Conservation (phyloP, 2,888 invertebrate genomes). For the Drosophila incognita region DNA sequence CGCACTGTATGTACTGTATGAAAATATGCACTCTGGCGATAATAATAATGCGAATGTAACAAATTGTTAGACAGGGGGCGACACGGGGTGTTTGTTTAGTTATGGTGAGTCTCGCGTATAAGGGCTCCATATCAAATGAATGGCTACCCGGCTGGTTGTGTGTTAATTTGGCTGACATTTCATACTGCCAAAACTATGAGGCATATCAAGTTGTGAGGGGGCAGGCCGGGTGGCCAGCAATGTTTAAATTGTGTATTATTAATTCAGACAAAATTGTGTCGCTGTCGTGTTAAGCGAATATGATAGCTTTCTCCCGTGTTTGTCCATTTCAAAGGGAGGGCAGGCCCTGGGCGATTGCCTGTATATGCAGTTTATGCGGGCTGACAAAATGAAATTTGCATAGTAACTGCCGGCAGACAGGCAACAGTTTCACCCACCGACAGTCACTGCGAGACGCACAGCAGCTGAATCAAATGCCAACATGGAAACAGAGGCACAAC, state of each 20-base stretch:
- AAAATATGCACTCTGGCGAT: not conserved
- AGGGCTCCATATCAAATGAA: slow-evolving; percentile 17
- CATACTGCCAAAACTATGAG: not conserved
- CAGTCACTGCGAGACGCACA: not conserved
- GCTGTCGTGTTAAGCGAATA: slow-evolving; percentile 44
- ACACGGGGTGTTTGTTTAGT: slow-evolving; percentile 11
- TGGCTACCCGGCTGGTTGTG: slow-evolving; percentile 13
- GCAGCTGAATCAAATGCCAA: not conserved
- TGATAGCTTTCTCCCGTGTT: slow-evolving; percentile 18
- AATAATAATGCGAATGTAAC: slow-evolving; percentile 14
- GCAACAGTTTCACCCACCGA: not conserved
- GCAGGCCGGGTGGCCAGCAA: not conserved
- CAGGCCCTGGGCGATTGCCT: not conserved
- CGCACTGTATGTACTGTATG: not conserved
- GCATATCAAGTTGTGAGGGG: not conserved
- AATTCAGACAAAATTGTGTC: slow-evolving; percentile 49
- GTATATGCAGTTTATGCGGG: slow-evolving; percentile 44
- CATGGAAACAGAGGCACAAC: not conserved
- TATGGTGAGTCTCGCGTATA: slow-evolving; percentile 2
- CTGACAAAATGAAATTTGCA: slow-evolving; percentile 47
- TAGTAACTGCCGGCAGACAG: slow-evolving; percentile 23
- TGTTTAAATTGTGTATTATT: slow-evolving; percentile 58
- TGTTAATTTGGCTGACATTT: slow-evolving; percentile 35
- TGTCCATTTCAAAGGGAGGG: too few relatives aligned
- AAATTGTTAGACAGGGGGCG: slow-evolving; percentile 26